Conservation (phyloP, 2,113 vertebrate species). For the Aplodontia rufa region DNA sequence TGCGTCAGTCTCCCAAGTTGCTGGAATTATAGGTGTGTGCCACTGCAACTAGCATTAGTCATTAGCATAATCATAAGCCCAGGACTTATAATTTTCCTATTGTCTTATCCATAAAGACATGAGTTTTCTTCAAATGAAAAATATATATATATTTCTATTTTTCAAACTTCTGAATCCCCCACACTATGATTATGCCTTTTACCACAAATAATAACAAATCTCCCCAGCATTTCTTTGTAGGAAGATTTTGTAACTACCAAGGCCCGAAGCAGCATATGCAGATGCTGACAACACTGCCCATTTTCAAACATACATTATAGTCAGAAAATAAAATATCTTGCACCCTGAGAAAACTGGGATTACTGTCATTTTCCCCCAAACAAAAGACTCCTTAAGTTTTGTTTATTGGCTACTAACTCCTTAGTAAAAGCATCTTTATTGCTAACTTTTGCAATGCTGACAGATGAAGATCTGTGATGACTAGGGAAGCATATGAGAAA, state of each 20-base stretch:
- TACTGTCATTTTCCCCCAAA: background rate
- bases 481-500: background rate
- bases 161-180: background rate
- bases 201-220: background rate
- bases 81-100: background rate
- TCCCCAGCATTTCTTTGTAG: background rate
- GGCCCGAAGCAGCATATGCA: background rate
- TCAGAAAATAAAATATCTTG: background rate
- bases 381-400: background rate
- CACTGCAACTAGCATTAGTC: background rate
- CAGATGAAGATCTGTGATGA: background rate
- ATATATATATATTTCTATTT: background rate
- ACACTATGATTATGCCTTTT: background rate
- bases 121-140: background rate
- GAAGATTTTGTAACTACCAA: background rate
- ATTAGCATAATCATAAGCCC: background rate
- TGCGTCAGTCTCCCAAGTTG: too few relatives aligned
- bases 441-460: background rate
- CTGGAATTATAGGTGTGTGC: too few relatives aligned
- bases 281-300: background rate
- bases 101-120: background rate
- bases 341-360: background rate
- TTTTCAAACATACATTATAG: background rate
- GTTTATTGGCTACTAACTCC: background rate
- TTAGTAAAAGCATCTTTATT: background rate